Conservation (phyloP, 2,888 invertebrate genomes). For the Drosophila tripunctata region DNA sequence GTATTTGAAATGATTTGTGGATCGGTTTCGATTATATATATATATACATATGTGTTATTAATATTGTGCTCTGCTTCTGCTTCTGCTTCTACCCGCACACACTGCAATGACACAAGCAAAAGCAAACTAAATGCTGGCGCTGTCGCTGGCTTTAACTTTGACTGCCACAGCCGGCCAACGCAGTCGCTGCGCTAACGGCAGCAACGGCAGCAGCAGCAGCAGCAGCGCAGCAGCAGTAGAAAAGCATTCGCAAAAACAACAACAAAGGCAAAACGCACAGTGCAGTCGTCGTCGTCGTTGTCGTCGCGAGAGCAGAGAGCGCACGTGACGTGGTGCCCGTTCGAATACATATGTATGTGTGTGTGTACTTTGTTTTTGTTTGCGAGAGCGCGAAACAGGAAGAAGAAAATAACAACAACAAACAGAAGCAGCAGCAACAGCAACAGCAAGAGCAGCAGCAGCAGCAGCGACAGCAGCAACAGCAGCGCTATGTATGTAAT, state of each 20-base stretch:
- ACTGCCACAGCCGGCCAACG: constrained; percentile 42
- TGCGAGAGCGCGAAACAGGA: constrained; percentile 65
- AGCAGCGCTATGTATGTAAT: constrained; percentile 53
- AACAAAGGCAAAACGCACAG: constrained; percentile 53
- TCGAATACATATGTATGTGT: constrained; percentile 13
- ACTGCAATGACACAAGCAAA: constrained; percentile 78
- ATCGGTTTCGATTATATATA: constrained; percentile 17
- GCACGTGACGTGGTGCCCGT: constrained; percentile 56
- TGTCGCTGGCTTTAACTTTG: constrained; percentile 57
- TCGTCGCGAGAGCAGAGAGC: constrained; percentile 54
- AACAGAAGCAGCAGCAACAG: constrained; percentile 28
- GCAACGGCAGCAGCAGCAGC: constrained; percentile 23
- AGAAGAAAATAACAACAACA: constrained; percentile 60
- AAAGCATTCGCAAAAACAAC: constrained; percentile 65
- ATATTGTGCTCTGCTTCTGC: too few species aligned
- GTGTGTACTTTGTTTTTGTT: constrained; percentile 44
- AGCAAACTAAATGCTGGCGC: constrained; percentile 70
- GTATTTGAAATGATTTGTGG: constrained; percentile 35
- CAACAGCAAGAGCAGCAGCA: constrained; percentile 17
- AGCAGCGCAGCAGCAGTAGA: constrained; percentile 28
- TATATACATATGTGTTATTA: constrained; percentile 6
- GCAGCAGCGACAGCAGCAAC: constrained; percentile 26
- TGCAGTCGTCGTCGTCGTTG: constrained; percentile 50
- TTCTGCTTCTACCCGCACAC: constrained; percentile 70
- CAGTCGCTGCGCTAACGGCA: constrained; percentile 17